phyloP scores from a whole-genome alignment of 2,113 vertebrate species.

The Salvator merianae region DNA sequence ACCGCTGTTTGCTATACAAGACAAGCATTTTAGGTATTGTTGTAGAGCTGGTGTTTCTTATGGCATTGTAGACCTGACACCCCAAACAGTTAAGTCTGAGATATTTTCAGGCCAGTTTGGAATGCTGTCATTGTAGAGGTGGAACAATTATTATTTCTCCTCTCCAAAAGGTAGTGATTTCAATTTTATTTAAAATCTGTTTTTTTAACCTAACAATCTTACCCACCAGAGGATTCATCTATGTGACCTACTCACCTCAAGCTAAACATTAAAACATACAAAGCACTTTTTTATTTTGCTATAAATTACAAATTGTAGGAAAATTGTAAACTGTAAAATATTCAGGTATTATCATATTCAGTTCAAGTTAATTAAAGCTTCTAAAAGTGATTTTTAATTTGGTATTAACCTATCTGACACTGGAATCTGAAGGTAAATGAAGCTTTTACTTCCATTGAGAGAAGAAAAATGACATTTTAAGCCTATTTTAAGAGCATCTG shows the following conservation, averaged over 20 bases:
- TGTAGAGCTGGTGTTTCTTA: neutral
- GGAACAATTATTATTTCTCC: neutral
- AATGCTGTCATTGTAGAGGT: neutral
- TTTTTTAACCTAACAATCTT: neutral
- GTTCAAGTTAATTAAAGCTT: neutral
- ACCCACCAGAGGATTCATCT: neutral
- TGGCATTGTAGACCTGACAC: neutral
- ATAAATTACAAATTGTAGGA: neutral
- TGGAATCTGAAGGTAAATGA: neutral
- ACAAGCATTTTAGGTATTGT: neutral
- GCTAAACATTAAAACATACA: neutral
- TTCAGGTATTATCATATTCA: neutral
- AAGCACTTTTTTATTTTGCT: neutral
- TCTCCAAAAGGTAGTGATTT: neutral
- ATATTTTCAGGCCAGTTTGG: neutral
- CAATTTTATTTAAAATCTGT: neutral
- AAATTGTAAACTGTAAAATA: neutral
- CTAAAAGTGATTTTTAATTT: neutral
- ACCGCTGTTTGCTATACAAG: neutral
- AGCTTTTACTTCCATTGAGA: neutral
- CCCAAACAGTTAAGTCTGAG: neutral
- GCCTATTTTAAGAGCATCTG: neutral
- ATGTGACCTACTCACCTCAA: neutral
- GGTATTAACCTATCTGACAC: slow-evolving; percentile 8
- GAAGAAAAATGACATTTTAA: neutral